Base-by-base conservation (phyloP, 2,113 vertebrate species). In the Abramis brama region DNA sequence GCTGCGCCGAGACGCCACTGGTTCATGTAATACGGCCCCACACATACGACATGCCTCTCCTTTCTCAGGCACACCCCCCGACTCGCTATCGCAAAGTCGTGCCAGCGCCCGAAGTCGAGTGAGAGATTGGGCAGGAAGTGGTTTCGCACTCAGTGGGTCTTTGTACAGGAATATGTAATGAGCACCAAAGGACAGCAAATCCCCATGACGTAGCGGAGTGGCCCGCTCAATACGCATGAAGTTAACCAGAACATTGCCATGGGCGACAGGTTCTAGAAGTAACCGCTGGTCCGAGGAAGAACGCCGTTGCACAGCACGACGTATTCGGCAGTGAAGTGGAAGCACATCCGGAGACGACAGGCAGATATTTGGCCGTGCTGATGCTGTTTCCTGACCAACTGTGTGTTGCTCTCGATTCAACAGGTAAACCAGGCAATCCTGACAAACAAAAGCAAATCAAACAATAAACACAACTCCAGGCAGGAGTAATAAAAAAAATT, bases 141-240 rank as follows among this genome's bases (percentile, higher is more conserved):
- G 94, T 88, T 96, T 97, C 7, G 96, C 94, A 43, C 95, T 95
- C 0, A 91, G 90, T 0, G 97, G 97, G 89, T 99, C 97, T 91
- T 98, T 97, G 94, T 98, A 98, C 85, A 99, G 95, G 81, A 99
- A 96, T 92, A 99, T 93, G 92, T 99, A 99, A 90, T 97, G 96
- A 9, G 95, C 95, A 4, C 98, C 97, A 0, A 99, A 96, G 5
- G 97, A 97, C 17, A 99, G 95, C 79, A 99, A 95, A 93, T 99
- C 98, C 0, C 98, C 98, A 0, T 98, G 98, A 1, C 91, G 94
- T 79, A 99, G 95, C 6, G 91, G 93, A 4, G 96, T 96, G 0
- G 96, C 91, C 83, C 93, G 93, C 62, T 96, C 95, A 84, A 96
- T 96, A 79, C 95, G 94, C 0, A 94, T 80, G 43, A 98, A 98